Conservation (phyloP, 1,140 invertebrate genomes). For the Listronotus oregonensis region DNA sequence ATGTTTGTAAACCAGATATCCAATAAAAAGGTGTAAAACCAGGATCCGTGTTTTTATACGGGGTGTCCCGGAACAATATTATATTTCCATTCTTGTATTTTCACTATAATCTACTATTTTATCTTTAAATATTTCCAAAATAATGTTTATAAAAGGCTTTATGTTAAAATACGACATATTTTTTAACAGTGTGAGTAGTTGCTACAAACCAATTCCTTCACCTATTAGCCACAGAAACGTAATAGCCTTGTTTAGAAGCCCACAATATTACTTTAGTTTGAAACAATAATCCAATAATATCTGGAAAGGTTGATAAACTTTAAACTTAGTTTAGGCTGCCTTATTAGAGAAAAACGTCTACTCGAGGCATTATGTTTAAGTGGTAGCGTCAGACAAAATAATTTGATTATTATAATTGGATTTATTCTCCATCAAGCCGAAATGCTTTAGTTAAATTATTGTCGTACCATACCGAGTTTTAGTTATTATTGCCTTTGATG, state of each 20-base stretch:
- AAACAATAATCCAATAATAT: conserved; percentile 17
- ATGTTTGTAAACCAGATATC: no score
- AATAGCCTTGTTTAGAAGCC: no score
- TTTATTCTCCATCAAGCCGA: conserved; percentile 14
- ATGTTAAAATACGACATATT: no score
- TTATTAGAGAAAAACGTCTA: conserved; percentile 17
- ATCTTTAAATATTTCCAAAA: no score
- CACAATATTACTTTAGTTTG: neutral
- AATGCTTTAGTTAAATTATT: conserved; percentile 9
- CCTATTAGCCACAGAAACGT: neutral
- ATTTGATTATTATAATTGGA: conserved; percentile 24
- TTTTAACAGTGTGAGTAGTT: no score
- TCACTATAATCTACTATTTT: no score
- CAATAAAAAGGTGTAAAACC: no score
- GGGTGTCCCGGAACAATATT: no score
- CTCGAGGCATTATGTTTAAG: conserved; percentile 16
- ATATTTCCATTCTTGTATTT: no score
- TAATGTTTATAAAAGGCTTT: no score
- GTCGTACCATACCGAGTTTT: neutral
- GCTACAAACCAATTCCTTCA: no score
- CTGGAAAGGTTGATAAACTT: conserved; percentile 17
- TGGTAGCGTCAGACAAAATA: conserved; percentile 18
- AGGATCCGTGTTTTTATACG: no score
- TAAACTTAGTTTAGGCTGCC: conserved; percentile 15
- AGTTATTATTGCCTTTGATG: neutral